Percentiles rank a stretch among this genome's conserved stretches.
phyloP scores from a whole-genome alignment of 2,113 vertebrate genomes.

The Macrotus californicus region DNA sequence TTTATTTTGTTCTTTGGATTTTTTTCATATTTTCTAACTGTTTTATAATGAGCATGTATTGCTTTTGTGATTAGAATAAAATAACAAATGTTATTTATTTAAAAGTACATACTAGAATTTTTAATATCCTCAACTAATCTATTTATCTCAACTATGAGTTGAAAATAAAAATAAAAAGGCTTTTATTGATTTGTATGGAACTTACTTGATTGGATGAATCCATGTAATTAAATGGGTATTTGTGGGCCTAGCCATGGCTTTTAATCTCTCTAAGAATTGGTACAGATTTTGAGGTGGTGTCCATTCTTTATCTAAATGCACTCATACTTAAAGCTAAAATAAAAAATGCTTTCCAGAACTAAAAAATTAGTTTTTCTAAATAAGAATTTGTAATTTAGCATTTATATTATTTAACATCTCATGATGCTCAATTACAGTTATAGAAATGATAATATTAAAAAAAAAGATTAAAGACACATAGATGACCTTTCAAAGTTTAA shows the following conservation, averaged over 20 bases:
- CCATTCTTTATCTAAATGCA: background rate
- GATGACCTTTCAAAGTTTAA: background rate
- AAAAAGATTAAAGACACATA: background rate
- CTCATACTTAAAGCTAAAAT: background rate
- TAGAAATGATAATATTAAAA: background rate
- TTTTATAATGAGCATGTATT: background rate
- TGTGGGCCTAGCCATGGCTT: background rate
- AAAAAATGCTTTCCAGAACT: background rate
- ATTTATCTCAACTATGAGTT: background rate
- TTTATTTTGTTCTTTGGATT: background rate
- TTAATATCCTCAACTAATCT: background rate
- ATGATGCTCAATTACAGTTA: background rate
- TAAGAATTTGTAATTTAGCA: background rate
- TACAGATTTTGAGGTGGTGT: background rate
- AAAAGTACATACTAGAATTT: background rate
- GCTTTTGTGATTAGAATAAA: background rate
- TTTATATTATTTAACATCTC: background rate
- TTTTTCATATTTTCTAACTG: background rate
- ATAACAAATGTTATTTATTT: conserved; percentile 24
- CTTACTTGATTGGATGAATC: conserved; percentile 1
- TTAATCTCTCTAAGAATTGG: conserved; percentile 16
- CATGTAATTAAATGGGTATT: background rate
- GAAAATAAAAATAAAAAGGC: background rate
- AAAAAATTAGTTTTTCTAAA: conserved; percentile 17
- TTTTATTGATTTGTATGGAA: conserved; percentile 26